These are phyloP conservation scores for Electrona antarctica DNA, from an alignment of 2,113 vertebrate species.

Conservation along the genomic window DNA sequence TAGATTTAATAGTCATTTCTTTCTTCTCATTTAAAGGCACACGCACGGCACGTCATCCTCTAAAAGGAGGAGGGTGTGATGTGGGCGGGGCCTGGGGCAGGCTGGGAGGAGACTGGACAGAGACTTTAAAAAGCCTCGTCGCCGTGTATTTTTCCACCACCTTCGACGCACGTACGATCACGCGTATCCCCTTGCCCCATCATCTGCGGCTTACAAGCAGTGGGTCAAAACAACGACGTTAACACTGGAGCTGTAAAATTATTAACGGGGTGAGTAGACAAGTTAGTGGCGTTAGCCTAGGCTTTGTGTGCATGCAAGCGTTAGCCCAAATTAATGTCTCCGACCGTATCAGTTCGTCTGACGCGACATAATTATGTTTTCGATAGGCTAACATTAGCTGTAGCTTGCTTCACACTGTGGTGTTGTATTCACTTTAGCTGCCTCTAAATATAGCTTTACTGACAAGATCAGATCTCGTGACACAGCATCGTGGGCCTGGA, in stretches of 20 bases:
- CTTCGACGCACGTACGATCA: constrained; percentile 62
- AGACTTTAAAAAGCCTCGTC: constrained; percentile 71
- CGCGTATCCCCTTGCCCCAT: constrained; percentile 42
- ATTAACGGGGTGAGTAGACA: constrained; percentile 75
- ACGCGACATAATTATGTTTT: too few relatives aligned
- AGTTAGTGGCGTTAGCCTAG: too few relatives aligned
- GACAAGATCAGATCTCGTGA: too few relatives aligned
- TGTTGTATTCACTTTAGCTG: too few relatives aligned
- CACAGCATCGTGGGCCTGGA: too few relatives aligned
- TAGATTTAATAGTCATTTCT: background rate
- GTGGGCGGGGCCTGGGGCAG: constrained; percentile 23
- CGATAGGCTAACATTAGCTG: background rate
- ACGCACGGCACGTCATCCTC: constrained; percentile 58
- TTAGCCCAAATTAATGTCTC: too few relatives aligned
- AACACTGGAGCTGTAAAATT: constrained; percentile 81
- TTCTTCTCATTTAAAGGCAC: constrained; percentile 39
- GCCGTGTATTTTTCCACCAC: constrained; percentile 4
- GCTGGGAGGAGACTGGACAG: constrained; percentile 44
- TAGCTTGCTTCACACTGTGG: too few relatives aligned
- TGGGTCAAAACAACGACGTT: constrained; percentile 72
- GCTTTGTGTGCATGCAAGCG: too few relatives aligned
- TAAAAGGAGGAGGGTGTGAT: constrained; percentile 25
- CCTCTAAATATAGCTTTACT: too few relatives aligned
- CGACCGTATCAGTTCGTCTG: too few relatives aligned
- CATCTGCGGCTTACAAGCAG: constrained; percentile 77